These are phyloP conservation scores for Danaus chrysippus DNA, from an alignment of 2,888 invertebrate genomes.

Conservation along the genomic window DNA sequence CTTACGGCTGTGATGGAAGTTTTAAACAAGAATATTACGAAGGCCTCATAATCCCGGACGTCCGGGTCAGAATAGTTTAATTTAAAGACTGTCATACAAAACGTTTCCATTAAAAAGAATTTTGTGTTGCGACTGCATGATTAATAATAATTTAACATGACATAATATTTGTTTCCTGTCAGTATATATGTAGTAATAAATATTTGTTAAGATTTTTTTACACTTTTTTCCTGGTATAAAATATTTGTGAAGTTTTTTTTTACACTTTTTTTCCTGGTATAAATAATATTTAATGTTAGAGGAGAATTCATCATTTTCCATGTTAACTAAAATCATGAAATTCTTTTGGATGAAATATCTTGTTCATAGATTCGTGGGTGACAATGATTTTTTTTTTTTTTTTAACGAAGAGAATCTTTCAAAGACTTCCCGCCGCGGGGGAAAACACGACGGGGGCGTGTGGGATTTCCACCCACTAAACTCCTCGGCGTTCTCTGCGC, in stretches of 20 bases:
- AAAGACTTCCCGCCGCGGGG: too few relatives aligned
- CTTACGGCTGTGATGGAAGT: conserved; percentile 10
- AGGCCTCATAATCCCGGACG: conserved; percentile 3
- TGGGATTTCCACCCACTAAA: too few relatives aligned
- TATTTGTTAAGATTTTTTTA: background rate
- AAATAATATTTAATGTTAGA: conserved; percentile 4
- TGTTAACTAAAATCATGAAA: conserved; percentile 17
- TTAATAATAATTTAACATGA: background rate
- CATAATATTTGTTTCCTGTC: too few relatives aligned
- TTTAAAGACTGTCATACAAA: conserved; percentile 7
- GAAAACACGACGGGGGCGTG: too few relatives aligned
- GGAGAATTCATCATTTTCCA: conserved; percentile 1
- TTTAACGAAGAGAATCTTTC: too few relatives aligned
- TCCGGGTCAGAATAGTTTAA: conserved; percentile 8
- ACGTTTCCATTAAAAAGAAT: background rate
- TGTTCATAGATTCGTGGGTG: conserved; percentile 29
- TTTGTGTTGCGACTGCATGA: background rate
- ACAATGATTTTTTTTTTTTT: conserved; percentile 55
- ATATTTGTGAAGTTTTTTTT: too few relatives aligned
- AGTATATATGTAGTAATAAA: too few relatives aligned
- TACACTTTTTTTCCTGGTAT: background rate
- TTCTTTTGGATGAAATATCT: conserved; percentile 17
- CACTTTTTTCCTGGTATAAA: background rate
- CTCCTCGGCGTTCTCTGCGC: too few relatives aligned
- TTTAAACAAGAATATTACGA: conserved; percentile 12